A percentile compares a stretch with the other conserved stretches of the same genome.
phyloP scores from a whole-genome alignment of 2,113 vertebrate species.

The Megaceryle maxima region DNA sequence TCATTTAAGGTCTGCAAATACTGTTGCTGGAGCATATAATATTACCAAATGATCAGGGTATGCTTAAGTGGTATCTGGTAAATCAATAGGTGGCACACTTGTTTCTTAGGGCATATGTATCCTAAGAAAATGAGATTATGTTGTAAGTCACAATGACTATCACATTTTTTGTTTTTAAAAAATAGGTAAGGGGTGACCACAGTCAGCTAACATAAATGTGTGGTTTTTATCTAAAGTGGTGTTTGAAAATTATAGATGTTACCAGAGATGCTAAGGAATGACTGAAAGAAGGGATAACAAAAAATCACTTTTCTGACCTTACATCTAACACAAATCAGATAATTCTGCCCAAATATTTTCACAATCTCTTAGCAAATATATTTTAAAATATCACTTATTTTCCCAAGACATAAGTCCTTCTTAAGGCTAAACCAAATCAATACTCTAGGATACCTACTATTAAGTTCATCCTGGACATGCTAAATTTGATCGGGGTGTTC shows the following conservation, averaged over 20 bases:
- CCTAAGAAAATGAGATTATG: neutral
- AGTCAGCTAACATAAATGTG: neutral
- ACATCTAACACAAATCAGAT: neutral
- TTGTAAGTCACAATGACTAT: neutral
- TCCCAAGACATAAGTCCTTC: neutral
- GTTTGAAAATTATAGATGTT: neutral
- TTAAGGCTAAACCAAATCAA: neutral
- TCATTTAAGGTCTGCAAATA: neutral
- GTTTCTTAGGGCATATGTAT: neutral
- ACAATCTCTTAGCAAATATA: neutral
- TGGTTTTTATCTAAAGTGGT: neutral
- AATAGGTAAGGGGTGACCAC: neutral
- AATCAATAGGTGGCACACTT: neutral
- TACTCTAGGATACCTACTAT: neutral
- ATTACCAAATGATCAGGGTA: neutral
- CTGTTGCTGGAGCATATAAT: neutral
- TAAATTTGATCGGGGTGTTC: neutral
- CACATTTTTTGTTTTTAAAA: neutral
- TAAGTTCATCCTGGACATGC: neutral
- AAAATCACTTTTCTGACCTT: neutral
- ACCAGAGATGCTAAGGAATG: neutral
- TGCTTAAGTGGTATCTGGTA: neutral
- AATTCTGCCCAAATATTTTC: conserved; percentile 12
- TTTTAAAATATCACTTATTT: neutral
- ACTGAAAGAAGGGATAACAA: neutral